Evolutionary conservation across 2,888 invertebrate genomes (phyloP), one percentile per base, ranked within the genome.

Genomic region (Deroplatys truncata): DNA sequence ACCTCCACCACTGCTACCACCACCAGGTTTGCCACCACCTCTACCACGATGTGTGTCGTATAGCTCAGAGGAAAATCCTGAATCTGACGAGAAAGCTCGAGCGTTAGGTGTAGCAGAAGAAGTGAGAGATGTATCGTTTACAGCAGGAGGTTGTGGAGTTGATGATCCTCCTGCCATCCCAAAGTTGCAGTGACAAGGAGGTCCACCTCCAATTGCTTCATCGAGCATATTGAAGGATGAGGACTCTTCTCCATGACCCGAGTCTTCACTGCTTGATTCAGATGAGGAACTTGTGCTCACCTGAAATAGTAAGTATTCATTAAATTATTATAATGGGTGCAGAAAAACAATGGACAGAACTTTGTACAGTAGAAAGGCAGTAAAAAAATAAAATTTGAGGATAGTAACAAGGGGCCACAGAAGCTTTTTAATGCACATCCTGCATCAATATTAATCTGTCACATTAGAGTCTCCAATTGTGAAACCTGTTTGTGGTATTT

Each of bases 31-130:
- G 43, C 43, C 20, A 43, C 88, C 86, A 83, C 87, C 82, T 35
- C 35, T 82, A 35, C 83, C 87, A 16, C 87, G 82, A 4, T 31
- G 25, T 16, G 94, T 94, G 49, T 93, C 94, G 91, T 94, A 94
- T 72, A 94, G 92, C 90, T 94, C 94, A 4, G 94, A 94, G 3
- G 94, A 94, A 92, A 94, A 94, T 9, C 94, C 94, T 0, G 94
- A 94, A 92, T 94, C 94, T 89, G 94, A 94, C 28, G 94, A 94
- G 91, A 93, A 94, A 90, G 93, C 94, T 92, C 92, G 87, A 91
- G 93, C 93, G 88, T 93, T 93, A 10, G 93, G 93, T 89, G 94
- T 92, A 90, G 91, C 91, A 20, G 90, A 88, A 7, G 91, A 91
- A 3, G 91, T 91, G 29, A 91, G 88, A 2, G 91, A 91, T n/a